Base-by-base conservation (phyloP, 2,113 vertebrate genomes). In the Lucifuga dentata region DNA sequence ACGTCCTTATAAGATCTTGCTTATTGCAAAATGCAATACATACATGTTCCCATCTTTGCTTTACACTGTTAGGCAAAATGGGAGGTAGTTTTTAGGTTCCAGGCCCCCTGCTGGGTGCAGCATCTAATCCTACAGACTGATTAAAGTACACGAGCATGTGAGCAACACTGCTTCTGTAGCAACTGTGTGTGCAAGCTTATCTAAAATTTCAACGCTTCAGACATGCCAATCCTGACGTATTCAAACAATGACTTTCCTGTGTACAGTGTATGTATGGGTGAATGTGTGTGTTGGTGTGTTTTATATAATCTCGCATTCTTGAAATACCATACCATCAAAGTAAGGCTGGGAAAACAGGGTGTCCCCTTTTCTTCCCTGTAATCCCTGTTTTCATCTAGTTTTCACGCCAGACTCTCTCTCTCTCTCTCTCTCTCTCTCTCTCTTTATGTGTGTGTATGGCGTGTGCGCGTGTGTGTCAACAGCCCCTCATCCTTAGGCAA, bases 241-340 rank as follows among this genome's bases (percentile, higher is more conserved):
- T 45, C 63, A 78, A 77, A 89, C 80, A 85, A 81, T 72, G 45
- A 16, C 50, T 39, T 78, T 49, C 36, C 76, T 52, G 78, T 80
- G 68, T n/a, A n/a, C n/a, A n/a, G n/a, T 76, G 61, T 55, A 53
- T 59, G 67, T 51, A 58, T 61, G 73, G 12, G 53, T 38, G 44
- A 19, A 57, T 77, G 61, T 69, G 62, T 58, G 59, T 57, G 57
- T 51, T 58, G 45, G 70, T 55, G 76, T 53, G 69, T 62, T 19
- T 73, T 61, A 58, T 68, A 68, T 80, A 81, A 82, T 85, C 78
- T 83, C 78, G 87, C 86, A 88, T 89, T 89, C 85, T 88, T 87
- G 66, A 86, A 86, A 90, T 90, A 85, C 82, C 74, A 87, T 68
- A 51, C 66, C 83, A 83, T 86, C 86, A 87, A 68, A 83, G 81